Evolutionary conservation across 2,797 vertebrate species (phyloP).

Genomic region (Pteronotus mesoamericanus): DNA sequence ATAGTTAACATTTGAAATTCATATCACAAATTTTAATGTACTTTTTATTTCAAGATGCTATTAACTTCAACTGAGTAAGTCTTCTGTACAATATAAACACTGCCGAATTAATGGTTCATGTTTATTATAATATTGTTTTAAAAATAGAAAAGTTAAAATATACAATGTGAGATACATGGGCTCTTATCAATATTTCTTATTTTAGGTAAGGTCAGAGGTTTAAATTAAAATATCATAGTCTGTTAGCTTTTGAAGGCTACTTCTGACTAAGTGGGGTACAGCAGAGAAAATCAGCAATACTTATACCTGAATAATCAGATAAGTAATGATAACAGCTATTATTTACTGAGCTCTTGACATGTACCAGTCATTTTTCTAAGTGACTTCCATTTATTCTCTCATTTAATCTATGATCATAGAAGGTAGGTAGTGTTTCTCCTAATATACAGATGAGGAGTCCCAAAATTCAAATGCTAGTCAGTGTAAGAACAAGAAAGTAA

Average conservation of each 20-base stretch:
- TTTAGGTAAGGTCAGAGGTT: not conserved
- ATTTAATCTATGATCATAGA: not conserved
- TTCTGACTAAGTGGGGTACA: conserved; percentile 16
- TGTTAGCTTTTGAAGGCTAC: not conserved
- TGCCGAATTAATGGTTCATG: not conserved
- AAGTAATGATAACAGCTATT: not conserved
- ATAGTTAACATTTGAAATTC: not conserved
- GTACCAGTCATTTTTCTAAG: not conserved
- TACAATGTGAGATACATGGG: not conserved
- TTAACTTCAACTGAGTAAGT: not conserved
- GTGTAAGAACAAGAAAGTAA: not conserved
- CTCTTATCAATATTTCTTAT: not conserved
- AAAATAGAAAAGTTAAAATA: conserved; percentile 22
- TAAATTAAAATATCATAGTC: not conserved
- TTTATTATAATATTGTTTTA: not conserved
- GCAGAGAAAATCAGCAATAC: not conserved
- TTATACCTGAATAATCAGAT: not conserved
- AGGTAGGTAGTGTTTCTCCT: not conserved
- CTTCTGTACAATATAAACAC: not conserved
- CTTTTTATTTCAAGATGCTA: conserved; percentile 18
- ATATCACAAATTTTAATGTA: not conserved
- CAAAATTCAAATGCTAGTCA: conserved; percentile 19
- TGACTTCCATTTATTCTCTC: not conserved
- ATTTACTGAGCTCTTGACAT: not conserved
- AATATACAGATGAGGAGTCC: not conserved